Conservation (phyloP, 2,888 invertebrate species). For the Leptopilina myrica region DNA sequence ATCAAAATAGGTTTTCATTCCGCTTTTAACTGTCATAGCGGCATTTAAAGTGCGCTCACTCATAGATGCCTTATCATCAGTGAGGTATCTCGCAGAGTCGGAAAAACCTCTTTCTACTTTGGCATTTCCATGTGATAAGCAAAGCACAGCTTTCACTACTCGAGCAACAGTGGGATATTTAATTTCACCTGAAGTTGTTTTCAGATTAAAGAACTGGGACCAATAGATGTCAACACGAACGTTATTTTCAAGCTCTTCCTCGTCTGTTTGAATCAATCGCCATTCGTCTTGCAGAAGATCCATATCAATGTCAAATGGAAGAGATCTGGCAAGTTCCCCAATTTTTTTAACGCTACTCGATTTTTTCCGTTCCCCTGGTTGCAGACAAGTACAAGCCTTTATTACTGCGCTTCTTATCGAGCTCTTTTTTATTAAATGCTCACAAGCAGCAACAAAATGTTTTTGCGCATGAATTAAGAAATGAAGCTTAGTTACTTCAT, state of each 20-base stretch:
- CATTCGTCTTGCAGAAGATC: background rate
- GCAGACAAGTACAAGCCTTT: background rate
- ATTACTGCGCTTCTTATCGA: background rate
- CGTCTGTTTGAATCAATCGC: background rate
- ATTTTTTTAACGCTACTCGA: background rate
- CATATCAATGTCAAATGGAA: background rate
- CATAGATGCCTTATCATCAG: background rate
- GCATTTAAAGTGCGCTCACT: background rate
- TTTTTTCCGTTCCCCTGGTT: background rate
- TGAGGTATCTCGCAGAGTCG: background rate
- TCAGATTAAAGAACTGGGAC: background rate
- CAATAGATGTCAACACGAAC: background rate
- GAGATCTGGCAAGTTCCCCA: background rate
- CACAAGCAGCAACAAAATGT: constrained; percentile 1
- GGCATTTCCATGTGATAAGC: background rate
- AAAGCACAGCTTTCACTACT: background rate
- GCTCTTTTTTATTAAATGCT: background rate
- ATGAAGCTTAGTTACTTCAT: no score
- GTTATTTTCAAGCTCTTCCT: background rate
- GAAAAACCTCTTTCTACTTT: background rate
- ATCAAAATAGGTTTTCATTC: background rate
- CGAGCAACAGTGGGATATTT: background rate
- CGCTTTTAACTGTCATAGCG: background rate
- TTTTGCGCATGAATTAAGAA: no score
- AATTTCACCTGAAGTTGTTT: background rate